These are phyloP conservation scores for Trochalopteron elliotii DNA, from an alignment of 2,113 vertebrate species.

Conservation along the genomic window DNA sequence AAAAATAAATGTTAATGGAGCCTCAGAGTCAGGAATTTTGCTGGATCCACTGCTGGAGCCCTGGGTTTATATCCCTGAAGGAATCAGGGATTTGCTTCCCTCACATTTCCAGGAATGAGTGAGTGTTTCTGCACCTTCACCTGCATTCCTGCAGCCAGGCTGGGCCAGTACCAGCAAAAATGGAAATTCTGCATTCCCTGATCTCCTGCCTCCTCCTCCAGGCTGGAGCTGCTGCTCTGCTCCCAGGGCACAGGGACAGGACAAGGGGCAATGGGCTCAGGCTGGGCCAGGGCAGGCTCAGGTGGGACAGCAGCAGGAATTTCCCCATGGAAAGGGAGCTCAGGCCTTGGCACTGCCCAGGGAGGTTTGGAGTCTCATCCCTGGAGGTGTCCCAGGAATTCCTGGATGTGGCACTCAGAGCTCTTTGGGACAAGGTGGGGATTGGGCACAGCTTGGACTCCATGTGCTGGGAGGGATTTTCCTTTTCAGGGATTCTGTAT, in stretches of 20 bases:
- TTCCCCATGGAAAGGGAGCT: not conserved
- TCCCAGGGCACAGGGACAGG: not conserved
- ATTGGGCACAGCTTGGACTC: too few species aligned
- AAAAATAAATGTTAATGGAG: fast-evolving
- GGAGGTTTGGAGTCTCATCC: not conserved
- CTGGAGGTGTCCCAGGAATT: not conserved
- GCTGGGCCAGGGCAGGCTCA: too few species aligned
- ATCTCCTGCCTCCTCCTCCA: not conserved
- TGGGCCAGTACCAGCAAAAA: not conserved
- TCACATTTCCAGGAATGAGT: not conserved
- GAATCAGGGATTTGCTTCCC: not conserved
- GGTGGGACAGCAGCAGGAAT: fast-evolving
- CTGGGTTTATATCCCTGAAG: not conserved
- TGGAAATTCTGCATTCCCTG: not conserved
- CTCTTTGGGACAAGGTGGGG: too few species aligned
- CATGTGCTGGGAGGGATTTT: too few species aligned
- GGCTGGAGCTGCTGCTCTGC: not conserved
- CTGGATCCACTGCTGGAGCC: not conserved
- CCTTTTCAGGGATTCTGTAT: too few species aligned
- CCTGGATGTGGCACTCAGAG: not conserved
- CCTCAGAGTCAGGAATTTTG: not conserved
- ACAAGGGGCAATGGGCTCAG: not conserved
- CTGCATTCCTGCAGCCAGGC: not conserved
- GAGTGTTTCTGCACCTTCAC: not conserved
- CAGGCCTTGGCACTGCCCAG: too few species aligned